phyloP scores from a whole-genome alignment of 2,888 invertebrate species.

The Phyto melanocephala region DNA sequence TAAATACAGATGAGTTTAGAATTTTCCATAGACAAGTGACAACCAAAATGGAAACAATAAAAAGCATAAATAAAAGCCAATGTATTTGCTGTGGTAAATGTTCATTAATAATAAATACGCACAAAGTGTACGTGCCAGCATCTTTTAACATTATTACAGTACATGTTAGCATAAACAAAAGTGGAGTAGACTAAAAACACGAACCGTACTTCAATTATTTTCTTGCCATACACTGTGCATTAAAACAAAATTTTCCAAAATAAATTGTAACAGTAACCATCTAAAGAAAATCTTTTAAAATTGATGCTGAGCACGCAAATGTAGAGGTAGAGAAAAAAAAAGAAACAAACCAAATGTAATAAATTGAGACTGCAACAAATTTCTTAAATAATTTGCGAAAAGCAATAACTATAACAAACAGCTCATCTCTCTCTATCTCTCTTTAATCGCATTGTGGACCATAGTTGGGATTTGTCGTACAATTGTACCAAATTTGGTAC shows the following conservation, averaged over 20 bases:
- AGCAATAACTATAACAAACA: constrained; percentile 15
- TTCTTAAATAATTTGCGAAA: constrained; percentile 43
- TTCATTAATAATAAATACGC: constrained; percentile 58
- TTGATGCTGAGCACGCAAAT: constrained; percentile 53
- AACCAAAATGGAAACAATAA: neutral
- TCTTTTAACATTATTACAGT: neutral
- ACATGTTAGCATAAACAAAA: neutral
- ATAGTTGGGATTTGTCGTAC: no score
- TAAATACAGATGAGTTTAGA: constrained; percentile 3
- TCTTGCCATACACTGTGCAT: neutral
- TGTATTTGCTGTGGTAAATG: constrained; percentile 30
- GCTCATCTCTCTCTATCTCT: neutral
- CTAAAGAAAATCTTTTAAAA: constrained; percentile 28
- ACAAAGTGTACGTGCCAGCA: constrained; percentile 35
- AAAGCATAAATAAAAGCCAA: neutral
- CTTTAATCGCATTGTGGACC: no score
- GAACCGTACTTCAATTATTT: neutral
- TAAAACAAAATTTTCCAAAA: neutral
- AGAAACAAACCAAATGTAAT: constrained; percentile 3
- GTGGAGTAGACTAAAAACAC: neutral
- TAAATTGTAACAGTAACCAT: constrained; percentile 7
- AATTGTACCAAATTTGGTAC: no score
- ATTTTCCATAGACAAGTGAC: neutral
- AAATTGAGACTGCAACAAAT: constrained; percentile 25
- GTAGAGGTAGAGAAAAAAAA: neutral